Base-by-base conservation (phyloP, 2,113 vertebrate species). In the Polyodon spathula region DNA sequence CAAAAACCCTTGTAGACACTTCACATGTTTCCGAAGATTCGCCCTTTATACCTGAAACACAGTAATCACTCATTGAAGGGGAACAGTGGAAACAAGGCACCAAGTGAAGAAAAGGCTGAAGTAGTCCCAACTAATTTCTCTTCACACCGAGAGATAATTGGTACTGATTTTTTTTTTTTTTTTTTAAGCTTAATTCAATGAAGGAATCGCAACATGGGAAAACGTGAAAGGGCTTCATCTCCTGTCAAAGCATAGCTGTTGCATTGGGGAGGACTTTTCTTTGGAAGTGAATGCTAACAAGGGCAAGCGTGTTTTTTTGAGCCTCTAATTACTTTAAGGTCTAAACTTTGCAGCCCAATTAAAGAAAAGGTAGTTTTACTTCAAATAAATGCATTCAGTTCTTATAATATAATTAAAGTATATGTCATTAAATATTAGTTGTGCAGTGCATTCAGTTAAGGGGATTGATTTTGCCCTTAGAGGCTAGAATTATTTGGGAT, bases 1-100 rank as follows among this genome's bases (percentile, higher is more conserved):
- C 83, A 93, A 91, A 92, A 90, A 90, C 90, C 91, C 91, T 90
- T 92, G 84, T 74, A 90, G 86, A 86, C 92, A 89, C 92, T 95
- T 86, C 90, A 90, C 89, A 91, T 92, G 90, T 86, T 89, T 94
- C 76, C 87, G 91, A 89, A 93, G 93, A 86, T 89, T 86, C 84
- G 86, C 82, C 84, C 83, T 90, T 88, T 90, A 89, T 88, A 66
- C 65, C 70, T 69, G 75, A 55, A 79, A 86, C 77, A 89, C 86
- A 88, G 88, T 85, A 85, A 88, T 90, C 87, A 76, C 84, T 87
- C 82, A 75, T 86, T 83, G 88, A 91, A 91, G 88, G 27, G 80
- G 76, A 90, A 86, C 84, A 81, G 85, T 82, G 81, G 68, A 85
- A 86, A 90, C 82, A 88, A 82, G 88, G 85, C 84, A 79, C 73